A percentile compares a stretch with the other conserved stretches of the same genome.
These are phyloP conservation scores for Drosophila seguyi DNA, from an alignment of 1,140 invertebrate species.

Conservation along the genomic window DNA sequence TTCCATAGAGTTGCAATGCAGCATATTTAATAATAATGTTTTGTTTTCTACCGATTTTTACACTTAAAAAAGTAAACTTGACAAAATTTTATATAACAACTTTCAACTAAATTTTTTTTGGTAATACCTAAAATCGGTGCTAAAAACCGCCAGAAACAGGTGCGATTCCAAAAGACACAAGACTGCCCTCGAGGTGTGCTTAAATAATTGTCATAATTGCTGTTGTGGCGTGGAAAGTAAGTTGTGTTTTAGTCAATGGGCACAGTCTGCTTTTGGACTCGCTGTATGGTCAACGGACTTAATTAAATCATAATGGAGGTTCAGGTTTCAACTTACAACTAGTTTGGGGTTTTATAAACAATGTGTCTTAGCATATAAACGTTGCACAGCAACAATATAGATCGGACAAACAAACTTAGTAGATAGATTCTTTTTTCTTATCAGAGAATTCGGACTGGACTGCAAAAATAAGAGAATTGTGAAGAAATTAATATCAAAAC, in stretches of 20 bases:
- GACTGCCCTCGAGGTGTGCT: conserved; percentile 26
- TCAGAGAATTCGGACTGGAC: conserved; percentile 70
- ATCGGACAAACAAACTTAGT: conserved; percentile 80
- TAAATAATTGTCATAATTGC: conserved; percentile 41
- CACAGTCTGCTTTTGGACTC: conserved; percentile 7
- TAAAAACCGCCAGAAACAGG: conserved; percentile 3
- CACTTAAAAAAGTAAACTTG: conserved; percentile 23
- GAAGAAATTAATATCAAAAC: conserved; percentile 15
- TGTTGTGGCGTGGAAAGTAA: not conserved
- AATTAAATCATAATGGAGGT: conserved; percentile 18
- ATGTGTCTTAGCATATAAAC: conserved; percentile 62
- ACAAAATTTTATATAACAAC: conserved; percentile 44
- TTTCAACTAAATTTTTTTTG: conserved; percentile 16
- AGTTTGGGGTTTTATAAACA: conserved; percentile 58
- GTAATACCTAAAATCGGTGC: conserved; percentile 53
- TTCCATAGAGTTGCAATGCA: conserved; percentile 49
- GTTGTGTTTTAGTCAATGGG: conserved; percentile 15
- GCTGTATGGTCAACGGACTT: conserved; percentile 44
- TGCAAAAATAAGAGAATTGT: conserved; percentile 55
- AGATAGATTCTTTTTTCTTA: conserved; percentile 50
- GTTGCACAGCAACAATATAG: conserved; percentile 81
- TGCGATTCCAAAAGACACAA: conserved; percentile 17
- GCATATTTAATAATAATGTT: conserved; percentile 19
- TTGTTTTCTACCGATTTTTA: conserved; percentile 56
- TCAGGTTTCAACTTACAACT: conserved; percentile 55